Evolutionary conservation across 2,888 invertebrate genomes (phyloP).

Genomic region (Parnassius orleans): DNA sequence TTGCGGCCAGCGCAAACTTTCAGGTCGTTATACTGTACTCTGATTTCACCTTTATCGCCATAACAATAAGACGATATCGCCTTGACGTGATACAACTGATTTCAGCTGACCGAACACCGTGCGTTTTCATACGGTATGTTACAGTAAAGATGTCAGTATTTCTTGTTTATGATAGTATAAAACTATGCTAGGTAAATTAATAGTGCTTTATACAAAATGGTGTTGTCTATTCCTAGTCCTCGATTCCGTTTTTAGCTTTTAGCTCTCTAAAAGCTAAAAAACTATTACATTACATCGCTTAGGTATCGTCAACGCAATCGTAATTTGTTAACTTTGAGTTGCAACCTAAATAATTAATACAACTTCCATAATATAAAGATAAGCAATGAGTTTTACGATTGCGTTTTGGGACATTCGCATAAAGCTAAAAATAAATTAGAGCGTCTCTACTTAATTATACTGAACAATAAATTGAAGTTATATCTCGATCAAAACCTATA

Average conservation of each 20-base stretch:
- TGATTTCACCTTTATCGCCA: slow-evolving; percentile 65
- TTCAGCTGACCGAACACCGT: slow-evolving; percentile 49
- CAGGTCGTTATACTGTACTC: slow-evolving; percentile 45
- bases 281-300: slow-evolving; percentile 31
- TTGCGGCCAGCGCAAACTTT: slow-evolving; percentile 65
- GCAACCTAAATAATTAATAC: slow-evolving; percentile 24
- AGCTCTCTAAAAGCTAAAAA: not conserved
- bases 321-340: slow-evolving; percentile 18
- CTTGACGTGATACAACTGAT: slow-evolving; percentile 43
- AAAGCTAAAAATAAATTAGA: slow-evolving; percentile 19
- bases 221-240: not conserved
- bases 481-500: slow-evolving; percentile 19
- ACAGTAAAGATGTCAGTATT: slow-evolving; percentile 69
- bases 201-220: slow-evolving; percentile 44
- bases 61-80: slow-evolving; percentile 54
- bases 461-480: slow-evolving; percentile 24
- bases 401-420: slow-evolving; percentile 20
- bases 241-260: slow-evolving; percentile 4
- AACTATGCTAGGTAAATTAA: slow-evolving; percentile 68
- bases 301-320: slow-evolving; percentile 4
- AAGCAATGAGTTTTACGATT: slow-evolving; percentile 23
- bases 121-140: slow-evolving; percentile 60
- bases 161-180: slow-evolving; percentile 52
- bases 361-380: slow-evolving; percentile 23
- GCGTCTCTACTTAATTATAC: slow-evolving; percentile 23